Evolutionary conservation across 1,140 invertebrate species (phyloP).

Genomic region (Drosophila oshimai): DNA sequence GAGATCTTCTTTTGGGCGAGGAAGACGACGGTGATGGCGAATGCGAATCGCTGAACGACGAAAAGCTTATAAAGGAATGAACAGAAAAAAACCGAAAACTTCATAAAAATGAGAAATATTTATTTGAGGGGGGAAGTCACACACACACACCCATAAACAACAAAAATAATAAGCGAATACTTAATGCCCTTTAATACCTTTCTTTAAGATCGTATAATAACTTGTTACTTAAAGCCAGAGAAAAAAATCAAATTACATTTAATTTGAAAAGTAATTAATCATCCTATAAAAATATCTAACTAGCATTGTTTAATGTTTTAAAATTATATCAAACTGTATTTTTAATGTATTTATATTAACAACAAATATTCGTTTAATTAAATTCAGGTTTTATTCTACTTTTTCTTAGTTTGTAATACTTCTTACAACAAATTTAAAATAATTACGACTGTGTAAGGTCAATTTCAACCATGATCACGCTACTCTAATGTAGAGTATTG

Average conservation of each 20-base stretch:
- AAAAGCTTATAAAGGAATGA: slow-evolving; percentile 37
- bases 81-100: slow-evolving; percentile 39
- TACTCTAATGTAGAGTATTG: neutral
- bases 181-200: slow-evolving; percentile 5
- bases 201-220: too few species aligned
- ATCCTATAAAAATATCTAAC: too few species aligned
- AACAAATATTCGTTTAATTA: too few species aligned
- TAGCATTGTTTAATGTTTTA: too few species aligned
- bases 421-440: neutral
- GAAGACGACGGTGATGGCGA: slow-evolving; percentile 10
- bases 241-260: too few species aligned
- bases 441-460: too few species aligned
- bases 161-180: neutral
- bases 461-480: neutral
- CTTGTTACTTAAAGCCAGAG: too few species aligned
- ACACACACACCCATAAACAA: neutral
- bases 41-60: slow-evolving; percentile 8
- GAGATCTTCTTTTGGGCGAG: slow-evolving; percentile 74
- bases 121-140: slow-evolving; percentile 14
- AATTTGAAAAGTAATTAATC: too few species aligned
- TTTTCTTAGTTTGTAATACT: too few species aligned
- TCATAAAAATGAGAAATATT: slow-evolving; percentile 72
- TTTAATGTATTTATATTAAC: too few species aligned
- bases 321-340: too few species aligned
- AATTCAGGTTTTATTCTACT: too few species aligned